Evolutionary conservation across 2,797 vertebrate genomes (phyloP), one percentile per base, ranked within the genome.

Genomic region (Loris lydekkerianus): DNA sequence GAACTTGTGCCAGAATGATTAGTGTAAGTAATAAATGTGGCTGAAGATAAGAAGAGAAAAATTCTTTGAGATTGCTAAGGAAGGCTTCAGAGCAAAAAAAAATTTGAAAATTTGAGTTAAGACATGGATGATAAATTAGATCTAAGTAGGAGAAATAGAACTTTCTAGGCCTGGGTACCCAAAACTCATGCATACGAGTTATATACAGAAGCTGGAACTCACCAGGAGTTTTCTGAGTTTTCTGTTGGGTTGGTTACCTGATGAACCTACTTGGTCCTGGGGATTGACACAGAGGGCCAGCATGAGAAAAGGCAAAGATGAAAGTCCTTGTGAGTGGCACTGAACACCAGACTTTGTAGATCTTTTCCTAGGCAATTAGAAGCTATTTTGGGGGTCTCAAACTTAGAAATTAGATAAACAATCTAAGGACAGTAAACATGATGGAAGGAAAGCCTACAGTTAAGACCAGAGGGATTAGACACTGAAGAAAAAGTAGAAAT

Each of bases 1-100:
- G 95, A 97, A 96, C 72, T 90, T 94, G 76, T 96, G 92, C 87
- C 96, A 96, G 88, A 58, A 97, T 97, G 96, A 97, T 97, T 97
- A 97, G 97, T 96, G 91, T 73, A 89, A 88, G 93, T 93, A 96
- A 97, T 96, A 97, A 96, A 96, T 90, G 89, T 93, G 86, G 77
- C 53, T 95, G 87, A 94, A 95, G 95, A 97, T 97, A 96, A 96
- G 87, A 97, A 46, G 37, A 95, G 11, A 21, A 2, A 65, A 70
- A 94, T 91, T 87, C 56, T 94, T 96, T 97, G 46, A 97, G 73
- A 96, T 86, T 94, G 73, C 77, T 90, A 78, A 80, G 49, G 60
- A 96, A 89, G 61, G 18, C 58, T 94, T 95, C 69, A 81, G 7
- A 91, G 58, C 77, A 56, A 94, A 86, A 94, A 94, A 91, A 91